These are phyloP conservation scores for Danio jaintianensis DNA, from an alignment of 2,797 vertebrate species.

Conservation along the genomic window DNA sequence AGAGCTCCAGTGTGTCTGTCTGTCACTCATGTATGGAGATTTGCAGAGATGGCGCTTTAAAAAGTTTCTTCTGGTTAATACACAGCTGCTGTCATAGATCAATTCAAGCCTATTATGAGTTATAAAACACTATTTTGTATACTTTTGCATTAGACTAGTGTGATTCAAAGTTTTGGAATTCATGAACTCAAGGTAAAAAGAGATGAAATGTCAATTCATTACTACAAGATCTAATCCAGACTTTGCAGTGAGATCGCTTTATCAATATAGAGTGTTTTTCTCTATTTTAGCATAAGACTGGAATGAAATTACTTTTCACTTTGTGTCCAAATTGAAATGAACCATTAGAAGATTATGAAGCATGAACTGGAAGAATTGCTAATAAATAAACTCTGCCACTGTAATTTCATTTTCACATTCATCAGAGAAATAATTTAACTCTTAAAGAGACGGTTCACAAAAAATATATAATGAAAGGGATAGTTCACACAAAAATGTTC, in stretches of 20 bases:
- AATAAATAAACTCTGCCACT: not conserved
- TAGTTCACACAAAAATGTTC: not conserved
- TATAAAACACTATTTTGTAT: not conserved
- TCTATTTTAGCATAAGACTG: not conserved
- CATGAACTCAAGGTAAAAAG: constrained; percentile 12
- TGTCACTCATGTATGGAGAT: not conserved
- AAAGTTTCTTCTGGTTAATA: constrained; percentile 16
- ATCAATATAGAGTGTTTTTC: not conserved
- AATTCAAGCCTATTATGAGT: not conserved
- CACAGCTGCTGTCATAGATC: not conserved
- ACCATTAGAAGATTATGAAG: not conserved
- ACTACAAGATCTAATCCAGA: constrained; percentile 29
- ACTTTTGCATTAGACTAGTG: not conserved
- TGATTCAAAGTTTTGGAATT: constrained; percentile 17
- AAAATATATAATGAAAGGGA: not conserved
- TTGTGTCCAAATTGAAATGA: not conserved
- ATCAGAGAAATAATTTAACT: not conserved
- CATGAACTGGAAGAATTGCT: not conserved
- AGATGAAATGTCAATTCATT: constrained; percentile 32
- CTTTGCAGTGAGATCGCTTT: not conserved
- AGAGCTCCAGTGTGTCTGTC: constrained; percentile 32
- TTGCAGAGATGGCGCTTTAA: constrained; percentile 3
- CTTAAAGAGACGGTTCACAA: too few relatives aligned
- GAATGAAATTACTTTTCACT: not conserved
- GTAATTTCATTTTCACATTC: not conserved